Evolutionary conservation across 1,140 invertebrate genomes (phyloP).

Genomic region (Drosophila burlai): DNA sequence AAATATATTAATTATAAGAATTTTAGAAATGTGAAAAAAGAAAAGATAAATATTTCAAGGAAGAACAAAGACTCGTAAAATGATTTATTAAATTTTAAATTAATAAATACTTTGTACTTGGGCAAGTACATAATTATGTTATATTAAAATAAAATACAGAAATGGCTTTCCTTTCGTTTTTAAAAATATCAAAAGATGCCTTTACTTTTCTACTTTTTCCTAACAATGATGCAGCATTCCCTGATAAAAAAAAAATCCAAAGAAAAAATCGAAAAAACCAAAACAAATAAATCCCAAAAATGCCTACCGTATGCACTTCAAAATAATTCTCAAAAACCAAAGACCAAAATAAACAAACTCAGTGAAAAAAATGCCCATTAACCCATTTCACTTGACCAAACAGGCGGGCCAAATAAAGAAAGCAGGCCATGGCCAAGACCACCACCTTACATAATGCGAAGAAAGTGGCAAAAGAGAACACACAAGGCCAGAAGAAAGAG

Average conservation of each 20-base stretch:
- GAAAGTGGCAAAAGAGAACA: conserved; percentile 60
- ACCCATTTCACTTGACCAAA: conserved; percentile 75
- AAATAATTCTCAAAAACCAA: conserved; percentile 14
- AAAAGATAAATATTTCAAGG: background rate
- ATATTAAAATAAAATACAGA: background rate
- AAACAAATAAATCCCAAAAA: background rate
- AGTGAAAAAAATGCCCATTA: conserved; percentile 52
- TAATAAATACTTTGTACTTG: background rate
- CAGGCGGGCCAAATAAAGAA: conserved; percentile 56
- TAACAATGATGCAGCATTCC: background rate
- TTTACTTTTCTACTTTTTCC: too few species aligned
- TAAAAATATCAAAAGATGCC: background rate
- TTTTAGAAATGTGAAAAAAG: background rate
- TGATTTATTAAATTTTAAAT: background rate
- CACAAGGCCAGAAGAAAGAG: conserved; percentile 21
- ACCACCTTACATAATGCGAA: conserved; percentile 62
- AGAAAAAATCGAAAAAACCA: too few species aligned
- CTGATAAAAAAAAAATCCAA: background rate
- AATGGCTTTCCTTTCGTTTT: background rate
- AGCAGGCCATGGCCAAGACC: conserved; percentile 67
- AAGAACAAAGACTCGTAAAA: background rate
- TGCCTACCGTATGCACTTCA: conserved; percentile 36
- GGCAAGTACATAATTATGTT: too few species aligned
- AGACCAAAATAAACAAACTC: conserved; percentile 32
- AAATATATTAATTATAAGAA: background rate